phyloP scores from a whole-genome alignment of 1,140 invertebrate genomes.

The Lordiphosa stackelbergi region DNA sequence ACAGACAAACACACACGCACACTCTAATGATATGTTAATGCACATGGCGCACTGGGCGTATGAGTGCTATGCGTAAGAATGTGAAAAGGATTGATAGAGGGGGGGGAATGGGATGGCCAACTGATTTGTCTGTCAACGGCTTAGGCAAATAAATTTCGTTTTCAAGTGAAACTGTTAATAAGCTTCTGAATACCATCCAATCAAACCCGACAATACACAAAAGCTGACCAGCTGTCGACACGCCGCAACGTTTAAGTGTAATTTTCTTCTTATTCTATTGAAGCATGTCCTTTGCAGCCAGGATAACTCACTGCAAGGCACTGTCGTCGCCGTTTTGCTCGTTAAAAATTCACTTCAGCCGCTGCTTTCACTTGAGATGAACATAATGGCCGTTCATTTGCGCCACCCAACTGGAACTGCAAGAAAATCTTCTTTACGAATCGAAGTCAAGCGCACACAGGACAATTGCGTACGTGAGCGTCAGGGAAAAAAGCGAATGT shows the following conservation, averaged over 20 bases:
- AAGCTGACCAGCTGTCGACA: slow-evolving; percentile 49
- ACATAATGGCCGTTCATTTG: slow-evolving; percentile 75
- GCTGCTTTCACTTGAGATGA: slow-evolving; percentile 69
- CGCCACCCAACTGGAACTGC: slow-evolving; percentile 41
- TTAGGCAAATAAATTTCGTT: slow-evolving; percentile 63
- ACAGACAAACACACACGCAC: slow-evolving; percentile 51
- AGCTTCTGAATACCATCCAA: slow-evolving; percentile 48
- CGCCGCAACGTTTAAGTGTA: slow-evolving; percentile 71
- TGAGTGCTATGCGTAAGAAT: slow-evolving; percentile 36
- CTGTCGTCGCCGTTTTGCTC: slow-evolving; percentile 36
- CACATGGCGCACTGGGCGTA: slow-evolving; percentile 66
- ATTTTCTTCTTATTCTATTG: slow-evolving; percentile 75
- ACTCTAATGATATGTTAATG: slow-evolving; percentile 72
- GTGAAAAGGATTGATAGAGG: slow-evolving; percentile 4
- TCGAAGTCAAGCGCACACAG: slow-evolving; percentile 52
- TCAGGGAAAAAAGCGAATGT: slow-evolving; percentile 40
- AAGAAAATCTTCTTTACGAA: slow-evolving; percentile 66
- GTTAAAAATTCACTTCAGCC: slow-evolving; percentile 72
- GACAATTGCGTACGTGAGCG: slow-evolving; percentile 70
- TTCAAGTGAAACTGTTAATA: slow-evolving; percentile 49
- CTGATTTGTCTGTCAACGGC: slow-evolving; percentile 66
- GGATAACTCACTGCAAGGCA: slow-evolving; percentile 62
- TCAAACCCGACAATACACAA: slow-evolving; percentile 29
- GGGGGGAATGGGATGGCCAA: slow-evolving; percentile 8
- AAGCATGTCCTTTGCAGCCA: slow-evolving; percentile 67